Percentiles rank a stretch among this genome's conserved stretches.
Conservation (phyloP, 2,797 vertebrate genomes). For the Gallinago stenura region DNA sequence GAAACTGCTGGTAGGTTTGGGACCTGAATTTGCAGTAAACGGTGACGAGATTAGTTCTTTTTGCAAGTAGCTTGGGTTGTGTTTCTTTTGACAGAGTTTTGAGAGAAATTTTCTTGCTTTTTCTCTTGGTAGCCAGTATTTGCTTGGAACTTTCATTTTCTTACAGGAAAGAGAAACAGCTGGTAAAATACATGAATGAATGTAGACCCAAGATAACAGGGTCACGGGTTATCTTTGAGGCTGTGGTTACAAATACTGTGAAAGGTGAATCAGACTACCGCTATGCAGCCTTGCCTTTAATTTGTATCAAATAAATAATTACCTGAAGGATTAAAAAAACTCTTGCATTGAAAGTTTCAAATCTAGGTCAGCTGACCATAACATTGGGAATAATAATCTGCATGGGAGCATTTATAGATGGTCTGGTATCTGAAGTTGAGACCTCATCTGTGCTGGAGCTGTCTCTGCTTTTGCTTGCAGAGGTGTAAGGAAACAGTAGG, state of each 20-base stretch:
- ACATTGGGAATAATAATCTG: background rate
- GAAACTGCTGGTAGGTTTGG: background rate
- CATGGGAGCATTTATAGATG: background rate
- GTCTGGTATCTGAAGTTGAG: background rate
- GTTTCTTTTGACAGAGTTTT: background rate
- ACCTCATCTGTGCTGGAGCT: background rate
- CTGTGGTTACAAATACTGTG: background rate
- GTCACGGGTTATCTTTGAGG: conserved; percentile 48
- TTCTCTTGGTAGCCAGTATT: background rate
- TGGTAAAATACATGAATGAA: background rate
- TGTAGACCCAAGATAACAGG: conserved; percentile 11
- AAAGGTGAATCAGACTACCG: background rate
- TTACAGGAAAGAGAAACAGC: background rate
- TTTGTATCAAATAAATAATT: background rate
- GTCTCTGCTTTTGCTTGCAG: background rate
- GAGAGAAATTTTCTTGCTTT: background rate
- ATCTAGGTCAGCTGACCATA: background rate
- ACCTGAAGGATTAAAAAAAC: background rate
- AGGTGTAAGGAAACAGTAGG: background rate
- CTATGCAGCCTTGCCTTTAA: background rate
- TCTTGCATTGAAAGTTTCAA: background rate
- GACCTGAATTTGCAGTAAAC: background rate
- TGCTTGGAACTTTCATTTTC: background rate
- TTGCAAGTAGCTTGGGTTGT: background rate
- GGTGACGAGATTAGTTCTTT: background rate